Evolutionary conservation across 2,113 vertebrate species (phyloP), one percentile per base, ranked within the genome.

Genomic region (Balaenoptera acutorostrata): DNA sequence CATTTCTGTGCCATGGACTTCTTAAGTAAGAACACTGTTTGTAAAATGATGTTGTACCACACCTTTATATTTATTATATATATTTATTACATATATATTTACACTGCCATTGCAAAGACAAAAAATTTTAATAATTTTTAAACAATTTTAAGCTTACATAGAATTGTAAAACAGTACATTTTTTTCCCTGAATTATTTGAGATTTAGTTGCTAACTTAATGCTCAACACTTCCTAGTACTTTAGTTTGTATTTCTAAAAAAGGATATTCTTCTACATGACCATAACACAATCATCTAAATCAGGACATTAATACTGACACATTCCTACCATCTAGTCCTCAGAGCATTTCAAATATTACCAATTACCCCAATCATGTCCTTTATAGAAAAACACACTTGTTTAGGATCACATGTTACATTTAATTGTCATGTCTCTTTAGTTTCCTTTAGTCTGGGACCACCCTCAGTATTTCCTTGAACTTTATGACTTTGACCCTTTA

Each of bases 1-100:
- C 36, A 71, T 41, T 89, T 96, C 68, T 90, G n/a, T 23, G 86
- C 49, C 36, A n/a, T 21, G 41, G 36, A 10, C 21, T 90, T 92
- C 85, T 44, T 75, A 81, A 93, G 55, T 95, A 90, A 89, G 31
- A 97, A 69, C 12, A 39, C 17, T 81, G 33, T 86, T 69, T 95
- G 55, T 49, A 77, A 25, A 80, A n/a, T 72, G 46, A 82, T 18
- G 6, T 20, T 75, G 27, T 75, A 21, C 7, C 66, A 75, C 9
- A 75, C n/a, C 3, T 18, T n/a, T 36, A 25, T 80, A 36, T 57
- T 15, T 57, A 55, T 36, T 80, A 57, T 57, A 33, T 36, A 80
- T 80, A 17, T n/a, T 57, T 80, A 17, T 23, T 57, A 29, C 36
- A 20, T 20, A 78, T 69, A 52, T 57, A 39, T 61, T 63, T 61